Conservation (phyloP, 2,797 vertebrate species). For the Poecilia gillii region DNA sequence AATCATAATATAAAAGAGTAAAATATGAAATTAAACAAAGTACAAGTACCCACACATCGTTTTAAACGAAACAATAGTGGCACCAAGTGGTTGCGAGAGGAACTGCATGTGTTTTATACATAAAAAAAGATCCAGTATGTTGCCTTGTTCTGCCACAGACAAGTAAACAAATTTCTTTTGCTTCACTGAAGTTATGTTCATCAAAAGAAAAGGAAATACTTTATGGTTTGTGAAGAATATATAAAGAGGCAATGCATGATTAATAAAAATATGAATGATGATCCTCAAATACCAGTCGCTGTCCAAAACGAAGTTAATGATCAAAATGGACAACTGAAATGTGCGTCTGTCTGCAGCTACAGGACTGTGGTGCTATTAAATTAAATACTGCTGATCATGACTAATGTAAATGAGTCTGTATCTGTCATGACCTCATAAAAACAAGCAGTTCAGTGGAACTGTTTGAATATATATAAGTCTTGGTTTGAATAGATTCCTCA, state of each 20-base stretch:
- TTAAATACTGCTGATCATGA: neutral
- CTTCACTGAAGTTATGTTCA: neutral
- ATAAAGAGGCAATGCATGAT: neutral
- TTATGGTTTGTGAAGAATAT: too few species aligned
- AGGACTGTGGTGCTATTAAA: neutral
- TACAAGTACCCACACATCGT: too few species aligned
- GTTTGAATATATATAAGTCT: neutral
- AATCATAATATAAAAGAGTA: neutral
- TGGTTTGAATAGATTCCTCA: neutral
- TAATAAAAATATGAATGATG: neutral
- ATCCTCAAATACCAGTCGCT: neutral
- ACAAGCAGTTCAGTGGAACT: neutral
- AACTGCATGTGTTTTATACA: neutral
- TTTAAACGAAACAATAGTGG: neutral
- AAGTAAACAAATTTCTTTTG: neutral
- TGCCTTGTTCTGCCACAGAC: neutral
- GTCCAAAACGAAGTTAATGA: too few species aligned
- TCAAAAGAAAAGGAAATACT: too few species aligned
- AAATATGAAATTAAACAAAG: neutral
- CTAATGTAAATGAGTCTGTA: neutral
- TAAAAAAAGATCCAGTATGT: neutral
- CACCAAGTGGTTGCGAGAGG: neutral
- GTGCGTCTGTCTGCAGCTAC: neutral
- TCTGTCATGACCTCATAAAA: neutral
- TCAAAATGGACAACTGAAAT: neutral